Evolutionary conservation across 2,888 invertebrate genomes (phyloP).

Genomic region (Amiota communis): DNA sequence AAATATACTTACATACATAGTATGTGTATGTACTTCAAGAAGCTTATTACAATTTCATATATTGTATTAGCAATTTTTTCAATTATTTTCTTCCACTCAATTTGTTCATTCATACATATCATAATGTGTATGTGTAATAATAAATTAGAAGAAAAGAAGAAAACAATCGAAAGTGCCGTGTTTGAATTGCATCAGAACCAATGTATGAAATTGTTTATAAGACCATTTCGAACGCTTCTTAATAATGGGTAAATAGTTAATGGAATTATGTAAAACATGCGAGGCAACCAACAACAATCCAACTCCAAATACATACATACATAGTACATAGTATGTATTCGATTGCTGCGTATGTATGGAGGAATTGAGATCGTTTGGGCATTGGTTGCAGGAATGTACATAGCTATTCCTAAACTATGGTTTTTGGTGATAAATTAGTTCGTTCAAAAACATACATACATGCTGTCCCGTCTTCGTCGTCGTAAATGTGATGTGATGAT

Average conservation of each 20-base stretch:
- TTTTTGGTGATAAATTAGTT: conserved; percentile 54
- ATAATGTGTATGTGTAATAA: no score
- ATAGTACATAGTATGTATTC: no score
- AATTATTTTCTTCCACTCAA: no score
- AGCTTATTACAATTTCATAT: conserved; percentile 35
- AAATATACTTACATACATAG: no score
- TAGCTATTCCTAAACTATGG: conserved; percentile 73
- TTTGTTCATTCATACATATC: no score
- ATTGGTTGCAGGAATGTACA: conserved; percentile 72
- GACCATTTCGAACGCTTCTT: conserved; percentile 25
- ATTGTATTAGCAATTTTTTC: conserved; percentile 40
- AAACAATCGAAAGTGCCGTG: conserved; percentile 1
- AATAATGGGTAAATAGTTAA: conserved; percentile 53
- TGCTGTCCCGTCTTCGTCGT: no score
- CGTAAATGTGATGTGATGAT: no score
- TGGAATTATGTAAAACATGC: conserved; percentile 48
- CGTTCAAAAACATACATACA: conserved; percentile 1
- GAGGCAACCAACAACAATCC: not conserved
- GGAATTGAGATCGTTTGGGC: conserved; percentile 67
- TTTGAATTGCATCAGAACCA: not conserved
- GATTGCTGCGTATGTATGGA: conserved; percentile 33
- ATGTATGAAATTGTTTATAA: conserved; percentile 3
- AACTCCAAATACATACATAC: no score
- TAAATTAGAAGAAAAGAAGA: not conserved
- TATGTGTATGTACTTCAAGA: conserved; percentile 28